Evolutionary conservation across 2,888 invertebrate genomes (phyloP), one percentile per base, ranked within the genome.

Genomic region (Physocephala rufipes): DNA sequence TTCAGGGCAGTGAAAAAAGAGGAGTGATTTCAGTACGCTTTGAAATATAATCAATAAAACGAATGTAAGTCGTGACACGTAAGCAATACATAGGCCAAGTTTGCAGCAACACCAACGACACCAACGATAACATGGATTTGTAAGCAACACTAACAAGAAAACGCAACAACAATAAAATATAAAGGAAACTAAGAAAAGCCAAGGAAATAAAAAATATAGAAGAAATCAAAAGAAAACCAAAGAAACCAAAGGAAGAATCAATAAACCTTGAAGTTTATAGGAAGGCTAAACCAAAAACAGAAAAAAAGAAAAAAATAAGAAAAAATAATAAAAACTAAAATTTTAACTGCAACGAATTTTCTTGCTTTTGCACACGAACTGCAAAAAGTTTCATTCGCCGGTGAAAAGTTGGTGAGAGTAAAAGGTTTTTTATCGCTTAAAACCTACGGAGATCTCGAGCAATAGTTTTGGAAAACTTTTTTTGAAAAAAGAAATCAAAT

Each of bases 61-160:
- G 68, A 68, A 68, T 51, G 68, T 45, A 26, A 61, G n/a, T n/a
- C n/a, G n/a, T n/a, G n/a, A n/a, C n/a, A 30, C 30, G 30, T 62
- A 68, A 24, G 21, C 28, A 59, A 30, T n/a, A n/a, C 24, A 13
- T 49, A 4, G 49, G n/a, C 15, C 49, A 49, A 49, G 19, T 36
- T 7, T 12, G n/a, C 3, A 58, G 24, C 58, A 1, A 28, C 58
- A 24, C 58, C 24, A 5, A 15, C 24, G 24, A 58, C 21, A 24
- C 26, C 55, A 13, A n/a, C 24, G 55, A 7, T 36, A 36, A 36
- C 4, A 36, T 36, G 36, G 36, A 36, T 7, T 4, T 4, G 36
- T 36, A 36, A 36, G 36, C 36, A 36, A 9, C 36, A 36, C 5
- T 9, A 36, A 9, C 36, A 36, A 9, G 5, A 36, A 36, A 4